Percentiles rank a stretch among this genome's conserved stretches.
phyloP scores from a whole-genome alignment of 2,888 invertebrate species.

The Diaperis boleti region DNA sequence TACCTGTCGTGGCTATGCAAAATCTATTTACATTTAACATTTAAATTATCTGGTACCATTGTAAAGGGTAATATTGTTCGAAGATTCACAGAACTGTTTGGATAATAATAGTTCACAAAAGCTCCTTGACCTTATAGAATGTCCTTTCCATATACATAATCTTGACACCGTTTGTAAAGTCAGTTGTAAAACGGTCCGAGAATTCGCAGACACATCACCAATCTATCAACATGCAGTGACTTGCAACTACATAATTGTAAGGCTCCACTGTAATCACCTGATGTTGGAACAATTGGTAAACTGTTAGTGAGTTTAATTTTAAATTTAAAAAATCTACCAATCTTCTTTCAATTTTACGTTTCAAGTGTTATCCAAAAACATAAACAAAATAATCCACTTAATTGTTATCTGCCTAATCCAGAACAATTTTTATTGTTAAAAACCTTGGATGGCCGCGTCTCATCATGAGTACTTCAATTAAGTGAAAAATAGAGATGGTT shows the following conservation, averaged over 20 bases:
- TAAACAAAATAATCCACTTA: constrained; percentile 4
- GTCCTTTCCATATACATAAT: constrained; percentile 9
- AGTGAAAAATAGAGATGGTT: too few species aligned
- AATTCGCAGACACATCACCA: not conserved
- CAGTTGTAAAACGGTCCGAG: not conserved
- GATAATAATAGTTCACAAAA: not conserved
- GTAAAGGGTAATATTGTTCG: not conserved
- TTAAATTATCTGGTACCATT: not conserved
- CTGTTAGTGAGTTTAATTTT: not conserved
- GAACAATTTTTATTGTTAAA: not conserved
- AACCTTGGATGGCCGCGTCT: too few species aligned
- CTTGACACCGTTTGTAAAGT: constrained; percentile 7
- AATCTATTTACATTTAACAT: too few species aligned
- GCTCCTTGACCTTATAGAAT: constrained; percentile 18
- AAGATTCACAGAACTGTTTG: not conserved
- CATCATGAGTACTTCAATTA: too few species aligned
- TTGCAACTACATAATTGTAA: not conserved
- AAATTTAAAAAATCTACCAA: not conserved
- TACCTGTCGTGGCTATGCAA: too few species aligned
- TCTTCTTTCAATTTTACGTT: not conserved
- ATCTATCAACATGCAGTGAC: constrained; percentile 1
- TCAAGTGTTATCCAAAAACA: constrained; percentile 2
- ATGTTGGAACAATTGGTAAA: not conserved
- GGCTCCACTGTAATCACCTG: not conserved
- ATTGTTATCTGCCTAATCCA: not conserved